Evolutionary conservation across 2,888 invertebrate species (phyloP), one percentile per base, ranked within the genome.

Genomic region (Chaitophorus viminalis): DNA sequence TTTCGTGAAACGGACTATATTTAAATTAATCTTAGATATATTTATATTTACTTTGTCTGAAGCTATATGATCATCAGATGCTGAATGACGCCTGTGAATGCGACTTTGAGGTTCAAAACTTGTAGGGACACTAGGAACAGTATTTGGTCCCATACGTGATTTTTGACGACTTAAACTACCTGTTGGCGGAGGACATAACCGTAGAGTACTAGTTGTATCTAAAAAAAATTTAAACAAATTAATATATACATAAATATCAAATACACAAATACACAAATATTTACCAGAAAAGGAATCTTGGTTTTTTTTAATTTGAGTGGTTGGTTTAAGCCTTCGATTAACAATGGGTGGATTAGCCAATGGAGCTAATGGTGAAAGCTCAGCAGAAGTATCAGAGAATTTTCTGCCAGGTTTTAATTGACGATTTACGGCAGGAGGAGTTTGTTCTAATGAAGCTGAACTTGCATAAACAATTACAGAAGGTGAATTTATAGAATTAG

Each of bases 401-500:
- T 94, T 93, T 85, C 93, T 92, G 25, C 93, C 93, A 29, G 97
- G 97, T 91, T 97, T 97, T 70, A 97, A 92, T 75, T 95, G 95
- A 82, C 97, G 93, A 91, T 97, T 95, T 46, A 97, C 96, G 65
- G 94, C 94, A 25, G 97, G 96, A 74, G 96, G 95, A 14, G 91
- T 91, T 25, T 91, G 91, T 21, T 89, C 86, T 70, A 89, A 79
- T 74, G 87, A 87, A 46, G 87, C 79, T n/a, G 87, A 74, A 74
- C 87, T 87, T 46, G 52, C 79, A 90, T 94, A 94, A 14, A 92
- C 92, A 31, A 93, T 92, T 21, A 93, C 92, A 0, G 93, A 93
- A 83, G 90, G 90, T n/a, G 91, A 91, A 82, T 91, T 92, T 89
- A 93, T 93, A 0, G 93, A 93, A 31, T 91, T 90, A 2, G 93